Conservation (phyloP, 92 coral and sea anemone genomes). For the Paragorgia papillata region DNA sequence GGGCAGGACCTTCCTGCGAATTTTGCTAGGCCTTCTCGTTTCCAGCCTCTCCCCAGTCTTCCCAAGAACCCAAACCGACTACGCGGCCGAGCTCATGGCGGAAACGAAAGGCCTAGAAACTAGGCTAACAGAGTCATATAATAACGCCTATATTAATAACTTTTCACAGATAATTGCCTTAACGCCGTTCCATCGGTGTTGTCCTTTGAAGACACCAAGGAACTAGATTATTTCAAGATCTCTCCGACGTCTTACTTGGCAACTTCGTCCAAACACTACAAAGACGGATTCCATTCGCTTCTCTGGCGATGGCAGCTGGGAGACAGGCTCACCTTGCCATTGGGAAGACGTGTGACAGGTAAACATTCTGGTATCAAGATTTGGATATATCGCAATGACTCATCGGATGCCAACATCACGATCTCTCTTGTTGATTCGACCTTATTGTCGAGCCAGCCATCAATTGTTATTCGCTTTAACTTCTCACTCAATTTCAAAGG, state of each 20-base stretch:
- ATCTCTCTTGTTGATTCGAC: slow-evolving; percentile 18
- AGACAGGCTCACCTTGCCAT: slow-evolving; percentile 19
- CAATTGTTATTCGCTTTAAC: not conserved
- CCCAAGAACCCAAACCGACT: no score
- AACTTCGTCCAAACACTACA: slow-evolving; percentile 26
- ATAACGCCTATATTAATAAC: no score
- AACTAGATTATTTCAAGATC: slow-evolving; percentile 18
- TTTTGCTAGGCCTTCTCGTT: no score
- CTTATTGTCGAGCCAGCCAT: not conserved
- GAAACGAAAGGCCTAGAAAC: no score
- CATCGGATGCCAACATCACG: not conserved
- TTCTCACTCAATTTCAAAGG: slow-evolving; percentile 49
- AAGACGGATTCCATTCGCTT: slow-evolving; percentile 45
- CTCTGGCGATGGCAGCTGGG: slow-evolving; percentile 38
- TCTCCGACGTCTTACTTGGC: slow-evolving; percentile 8
- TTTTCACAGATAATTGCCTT: not conserved
- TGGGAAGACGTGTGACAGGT: not conserved
- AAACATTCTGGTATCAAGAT: slow-evolving; percentile 41
- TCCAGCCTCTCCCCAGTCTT: no score
- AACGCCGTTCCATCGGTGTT: slow-evolving; percentile 6
- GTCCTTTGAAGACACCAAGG: slow-evolving; percentile 29
- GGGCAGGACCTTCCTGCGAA: no score
- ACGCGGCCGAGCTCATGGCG: no score
- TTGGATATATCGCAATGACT: slow-evolving; percentile 61
- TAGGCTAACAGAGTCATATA: no score